Conservation (phyloP, 2,797 vertebrate species). For the Acomys russatus region DNA sequence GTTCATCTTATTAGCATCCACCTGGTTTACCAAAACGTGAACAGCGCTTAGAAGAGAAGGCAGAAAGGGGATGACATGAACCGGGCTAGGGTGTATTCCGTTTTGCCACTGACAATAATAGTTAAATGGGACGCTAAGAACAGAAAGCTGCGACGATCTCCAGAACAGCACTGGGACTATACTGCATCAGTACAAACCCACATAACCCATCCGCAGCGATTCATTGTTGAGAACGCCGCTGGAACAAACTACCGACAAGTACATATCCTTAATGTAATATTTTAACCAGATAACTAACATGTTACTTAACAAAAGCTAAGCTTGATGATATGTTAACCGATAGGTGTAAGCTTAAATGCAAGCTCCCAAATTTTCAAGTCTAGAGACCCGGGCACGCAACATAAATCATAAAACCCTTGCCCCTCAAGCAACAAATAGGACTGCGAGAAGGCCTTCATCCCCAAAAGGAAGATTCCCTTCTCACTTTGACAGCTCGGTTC, state of each 20-base stretch:
- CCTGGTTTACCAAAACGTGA: background rate
- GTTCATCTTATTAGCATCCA: background rate
- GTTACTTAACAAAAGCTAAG: background rate
- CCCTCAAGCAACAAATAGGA: background rate
- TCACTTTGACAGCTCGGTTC: background rate
- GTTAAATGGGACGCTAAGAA: background rate
- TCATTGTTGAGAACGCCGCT: accelerated
- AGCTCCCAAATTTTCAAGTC: background rate
- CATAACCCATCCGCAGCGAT: background rate
- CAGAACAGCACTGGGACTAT: background rate
- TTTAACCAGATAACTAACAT: background rate
- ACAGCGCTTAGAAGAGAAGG: too few species aligned
- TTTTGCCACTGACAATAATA: background rate
- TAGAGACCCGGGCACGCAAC: background rate
- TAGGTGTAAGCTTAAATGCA: background rate
- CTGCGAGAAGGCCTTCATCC: background rate
- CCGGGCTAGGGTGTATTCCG: accelerated
- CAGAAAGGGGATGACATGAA: accelerated
- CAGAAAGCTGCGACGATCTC: background rate
- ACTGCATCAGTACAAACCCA: background rate
- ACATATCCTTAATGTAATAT: background rate
- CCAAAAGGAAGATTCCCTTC: background rate
- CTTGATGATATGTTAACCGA: background rate
- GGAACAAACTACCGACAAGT: background rate
- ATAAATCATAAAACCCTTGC: background rate